Evolutionary conservation across 2,797 vertebrate genomes (phyloP).

Genomic region (Urophycis tenuis): DNA sequence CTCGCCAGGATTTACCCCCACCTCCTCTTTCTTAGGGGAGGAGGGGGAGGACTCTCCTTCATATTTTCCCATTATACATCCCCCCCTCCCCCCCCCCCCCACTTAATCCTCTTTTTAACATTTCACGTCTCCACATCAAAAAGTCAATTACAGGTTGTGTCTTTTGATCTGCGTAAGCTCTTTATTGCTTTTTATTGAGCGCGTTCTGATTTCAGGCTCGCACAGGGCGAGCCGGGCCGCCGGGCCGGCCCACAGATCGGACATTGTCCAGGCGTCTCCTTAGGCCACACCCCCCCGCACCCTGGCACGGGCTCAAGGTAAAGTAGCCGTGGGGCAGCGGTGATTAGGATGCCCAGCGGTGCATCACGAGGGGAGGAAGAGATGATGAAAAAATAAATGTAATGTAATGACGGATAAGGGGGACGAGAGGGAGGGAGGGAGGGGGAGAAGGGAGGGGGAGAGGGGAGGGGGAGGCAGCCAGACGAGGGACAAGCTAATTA

Average conservation of each 20-base stretch:
- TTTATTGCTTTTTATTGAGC: slow-evolving; percentile 61
- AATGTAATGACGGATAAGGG: slow-evolving; percentile 43
- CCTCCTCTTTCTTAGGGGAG: slow-evolving; percentile 35
- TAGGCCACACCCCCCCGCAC: slow-evolving; percentile 27
- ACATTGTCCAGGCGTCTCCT: slow-evolving; percentile 40
- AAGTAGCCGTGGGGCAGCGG: slow-evolving; percentile 45
- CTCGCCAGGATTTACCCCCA: slow-evolving; percentile 22
- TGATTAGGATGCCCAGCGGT: slow-evolving; percentile 37
- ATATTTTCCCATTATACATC: slow-evolving; percentile 41
- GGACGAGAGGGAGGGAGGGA: slow-evolving; percentile 36
- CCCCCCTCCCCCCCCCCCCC: slow-evolving; percentile 43
- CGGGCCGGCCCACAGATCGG: slow-evolving; percentile 7
- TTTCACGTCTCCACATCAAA: slow-evolving; percentile 64
- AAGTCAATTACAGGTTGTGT: slow-evolving; percentile 45
- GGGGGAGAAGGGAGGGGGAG: slow-evolving; percentile 32
- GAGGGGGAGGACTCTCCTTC: neutral
- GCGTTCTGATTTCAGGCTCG: slow-evolving; percentile 50
- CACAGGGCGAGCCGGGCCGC: neutral
- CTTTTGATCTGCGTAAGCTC: slow-evolving; percentile 65
- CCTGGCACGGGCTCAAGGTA: slow-evolving; percentile 45
- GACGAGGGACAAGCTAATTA: slow-evolving; percentile 48
- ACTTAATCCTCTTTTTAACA: slow-evolving; percentile 10
- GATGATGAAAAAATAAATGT: slow-evolving; percentile 28
- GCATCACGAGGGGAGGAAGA: neutral
- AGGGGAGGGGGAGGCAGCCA: slow-evolving; percentile 21